Evolutionary conservation across 2,113 vertebrate species (phyloP).

Genomic region (Halichoeres trimaculatus): DNA sequence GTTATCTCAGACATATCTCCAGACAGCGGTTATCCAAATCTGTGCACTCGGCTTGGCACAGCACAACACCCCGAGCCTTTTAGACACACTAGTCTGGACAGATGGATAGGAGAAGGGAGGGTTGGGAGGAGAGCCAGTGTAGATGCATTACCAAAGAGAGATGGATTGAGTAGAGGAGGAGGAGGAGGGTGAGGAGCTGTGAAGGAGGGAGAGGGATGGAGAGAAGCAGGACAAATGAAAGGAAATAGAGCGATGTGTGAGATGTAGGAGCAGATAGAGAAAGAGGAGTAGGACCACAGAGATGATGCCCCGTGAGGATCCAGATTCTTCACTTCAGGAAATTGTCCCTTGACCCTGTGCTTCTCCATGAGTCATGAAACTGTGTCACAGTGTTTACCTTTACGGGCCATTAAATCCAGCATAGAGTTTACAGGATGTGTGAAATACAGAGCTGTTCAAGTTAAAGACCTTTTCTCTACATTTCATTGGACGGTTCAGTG

Average conservation of each 20-base stretch:
- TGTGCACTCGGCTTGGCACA: constrained; percentile 73
- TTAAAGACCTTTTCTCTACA: not conserved
- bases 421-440: not conserved
- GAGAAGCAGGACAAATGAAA: constrained; percentile 46
- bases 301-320: constrained; percentile 52
- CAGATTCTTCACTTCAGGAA: constrained; percentile 61
- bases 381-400: constrained; percentile 21
- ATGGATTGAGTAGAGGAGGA: constrained; percentile 41
- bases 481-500: not conserved
- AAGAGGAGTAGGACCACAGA: constrained; percentile 6
- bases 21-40: constrained; percentile 80
- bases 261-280: constrained; percentile 52
- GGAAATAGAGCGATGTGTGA: constrained; percentile 57
- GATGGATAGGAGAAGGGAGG: constrained; percentile 52
- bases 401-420: constrained; percentile 15
- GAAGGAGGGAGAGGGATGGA: constrained; percentile 25
- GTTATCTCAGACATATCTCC: constrained; percentile 78
- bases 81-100: constrained; percentile 72
- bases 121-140: constrained; percentile 34
- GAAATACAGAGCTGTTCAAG: not conserved
- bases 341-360: constrained; percentile 56
- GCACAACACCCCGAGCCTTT: constrained; percentile 65
- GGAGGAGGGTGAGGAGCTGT: constrained; percentile 50
- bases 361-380: constrained; percentile 39
- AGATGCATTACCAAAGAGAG: constrained; percentile 60